A percentile compares a stretch with the other conserved stretches of the same genome.
These are phyloP conservation scores for Zaprionus bogoriensis DNA, from an alignment of 2,888 invertebrate species.

Conservation along the genomic window DNA sequence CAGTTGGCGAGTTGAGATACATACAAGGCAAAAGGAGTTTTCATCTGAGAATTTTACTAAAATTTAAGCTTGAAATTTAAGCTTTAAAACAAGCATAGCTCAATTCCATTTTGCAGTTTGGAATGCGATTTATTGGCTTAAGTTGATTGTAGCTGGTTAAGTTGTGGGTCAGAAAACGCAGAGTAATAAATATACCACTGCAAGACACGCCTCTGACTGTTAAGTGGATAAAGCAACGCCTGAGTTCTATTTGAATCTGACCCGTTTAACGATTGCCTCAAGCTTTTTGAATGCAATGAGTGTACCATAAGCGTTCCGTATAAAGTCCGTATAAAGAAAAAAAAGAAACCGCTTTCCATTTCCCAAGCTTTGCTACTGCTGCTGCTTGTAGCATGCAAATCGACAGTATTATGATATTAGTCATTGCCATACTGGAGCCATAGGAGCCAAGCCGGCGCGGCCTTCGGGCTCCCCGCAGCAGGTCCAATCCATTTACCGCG, in stretches of 20 bases:
- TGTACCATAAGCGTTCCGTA: neutral
- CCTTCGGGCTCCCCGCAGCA: constrained; percentile 47
- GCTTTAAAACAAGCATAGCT: too few species aligned
- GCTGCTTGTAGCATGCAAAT: constrained; percentile 54
- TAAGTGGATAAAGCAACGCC: too few species aligned
- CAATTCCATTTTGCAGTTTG: too few species aligned
- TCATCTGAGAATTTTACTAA: too few species aligned
- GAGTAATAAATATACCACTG: too few species aligned
- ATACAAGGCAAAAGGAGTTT: too few species aligned
- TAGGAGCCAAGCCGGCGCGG: constrained; percentile 22
- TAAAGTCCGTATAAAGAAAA: neutral
- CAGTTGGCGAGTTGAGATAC: too few species aligned
- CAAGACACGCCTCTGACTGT: too few species aligned
- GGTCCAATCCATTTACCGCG: constrained; percentile 35
- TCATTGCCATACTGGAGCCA: constrained; percentile 32
- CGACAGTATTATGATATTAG: constrained; percentile 52
- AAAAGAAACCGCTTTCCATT: constrained; percentile 41
- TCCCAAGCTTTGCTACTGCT: constrained; percentile 31
- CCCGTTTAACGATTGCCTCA: constrained; percentile 43
- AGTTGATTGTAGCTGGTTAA: too few species aligned
- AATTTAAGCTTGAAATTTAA: too few species aligned
- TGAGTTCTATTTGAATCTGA: constrained; percentile 9
- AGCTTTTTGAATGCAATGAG: constrained; percentile 25
- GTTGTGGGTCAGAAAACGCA: too few species aligned
- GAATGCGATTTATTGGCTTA: too few species aligned